Evolutionary conservation across 2,888 invertebrate species (phyloP), one percentile per base, ranked within the genome.

Genomic region (Hydrotaea cyrtoneurina): DNA sequence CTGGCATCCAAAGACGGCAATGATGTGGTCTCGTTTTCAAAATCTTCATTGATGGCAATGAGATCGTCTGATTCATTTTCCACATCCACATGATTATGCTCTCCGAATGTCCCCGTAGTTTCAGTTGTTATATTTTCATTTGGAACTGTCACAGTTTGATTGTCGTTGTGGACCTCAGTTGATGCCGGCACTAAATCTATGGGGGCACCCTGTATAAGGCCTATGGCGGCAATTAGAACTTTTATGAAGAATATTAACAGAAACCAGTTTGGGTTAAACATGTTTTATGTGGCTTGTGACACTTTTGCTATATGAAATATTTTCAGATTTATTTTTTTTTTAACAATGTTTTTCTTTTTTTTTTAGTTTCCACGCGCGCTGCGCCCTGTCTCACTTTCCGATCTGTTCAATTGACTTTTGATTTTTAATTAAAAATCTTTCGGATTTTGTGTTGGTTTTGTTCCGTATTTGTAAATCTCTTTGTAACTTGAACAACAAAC

Each of bases 391-490:
- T 57, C 57, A 59, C 59, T 59, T 62, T 39, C 36, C 36, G 17
- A 57, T 7, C 64, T 31, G 31, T 64, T 64, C 23, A 31, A 64
- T 43, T 66, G n/a, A 69, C 69, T 69, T 69, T 69, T 46, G 23
- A 39, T 46, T 69, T 69, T 69, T 46, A 43, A 69, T 69, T 69
- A 69, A 17, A 26, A 23, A 59, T 59, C 23, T 23, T 26, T 21
- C 69, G 23, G 46, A 23, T 69, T 46, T 23, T 46, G 23, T 66
- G 39, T 69, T 31, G 19, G 23, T 50, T 53, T 39, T n/a, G 31
- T 80, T 83, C 77, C 77, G 75, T 81, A 76, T 84, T 76, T 59
- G 72, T 72, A 72, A 76, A 78, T 64, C 57, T 76, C 23, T 74
- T 74, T 43, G 15, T 59, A 57, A n/a, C n/a, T n/a, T n/a, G n/a